Conservation (phyloP, 2,113 vertebrate species). For the Apaloderma vittatum region DNA sequence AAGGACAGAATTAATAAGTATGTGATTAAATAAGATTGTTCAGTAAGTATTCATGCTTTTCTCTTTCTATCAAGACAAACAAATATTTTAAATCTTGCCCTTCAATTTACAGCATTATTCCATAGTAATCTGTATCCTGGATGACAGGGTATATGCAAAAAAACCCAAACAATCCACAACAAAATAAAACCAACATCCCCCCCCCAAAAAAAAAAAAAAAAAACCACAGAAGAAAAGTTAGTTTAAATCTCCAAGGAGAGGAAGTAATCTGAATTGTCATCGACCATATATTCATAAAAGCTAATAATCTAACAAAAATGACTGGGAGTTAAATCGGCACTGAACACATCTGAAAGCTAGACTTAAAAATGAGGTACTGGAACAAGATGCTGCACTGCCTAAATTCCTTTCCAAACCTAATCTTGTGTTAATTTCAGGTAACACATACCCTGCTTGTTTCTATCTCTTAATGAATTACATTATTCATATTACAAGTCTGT, state of each 20-base stretch:
- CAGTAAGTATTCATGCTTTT: background rate
- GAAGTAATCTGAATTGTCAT: background rate
- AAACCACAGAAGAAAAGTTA: background rate
- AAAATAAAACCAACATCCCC: background rate
- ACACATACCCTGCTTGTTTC: background rate
- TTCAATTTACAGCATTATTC: background rate
- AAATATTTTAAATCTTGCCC: background rate
- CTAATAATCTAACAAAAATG: background rate
- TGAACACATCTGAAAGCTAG: background rate
- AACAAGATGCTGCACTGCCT: background rate
- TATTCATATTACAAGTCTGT: background rate
- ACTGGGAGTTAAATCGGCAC: background rate
- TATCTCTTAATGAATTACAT: background rate
- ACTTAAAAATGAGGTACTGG: background rate
- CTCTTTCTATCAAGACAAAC: background rate
- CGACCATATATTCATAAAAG: background rate
- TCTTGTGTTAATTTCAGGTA: background rate
- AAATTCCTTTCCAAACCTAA: background rate
- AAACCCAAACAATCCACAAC: too few species aligned
- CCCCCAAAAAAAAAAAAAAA: background rate
- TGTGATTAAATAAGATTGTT: background rate
- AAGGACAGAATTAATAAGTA: background rate
- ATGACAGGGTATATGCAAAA: background rate
- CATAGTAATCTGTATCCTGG: background rate
- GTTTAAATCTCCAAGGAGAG: background rate